Evolutionary conservation across 2,888 invertebrate species (phyloP).

Genomic region (Leistus spinibarbis): DNA sequence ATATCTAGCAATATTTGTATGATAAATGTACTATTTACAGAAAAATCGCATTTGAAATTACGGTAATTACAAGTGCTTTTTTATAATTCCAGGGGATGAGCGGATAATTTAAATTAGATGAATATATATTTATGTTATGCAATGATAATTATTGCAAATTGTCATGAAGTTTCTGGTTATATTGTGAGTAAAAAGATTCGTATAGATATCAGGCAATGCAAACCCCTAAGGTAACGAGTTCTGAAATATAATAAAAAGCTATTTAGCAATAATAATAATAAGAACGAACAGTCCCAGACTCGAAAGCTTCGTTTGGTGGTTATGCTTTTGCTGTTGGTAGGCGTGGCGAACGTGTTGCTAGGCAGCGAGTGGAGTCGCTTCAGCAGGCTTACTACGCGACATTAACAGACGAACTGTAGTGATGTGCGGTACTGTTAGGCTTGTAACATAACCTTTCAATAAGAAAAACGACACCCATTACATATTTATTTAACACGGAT

Average conservation of each 20-base stretch:
- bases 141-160: too few species aligned
- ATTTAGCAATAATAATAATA: background rate
- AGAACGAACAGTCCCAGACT: background rate
- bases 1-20: too few species aligned
- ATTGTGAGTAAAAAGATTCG: too few species aligned
- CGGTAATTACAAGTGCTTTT: too few species aligned
- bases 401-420: constrained; percentile 30
- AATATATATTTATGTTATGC: too few species aligned
- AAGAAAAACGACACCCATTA: background rate
- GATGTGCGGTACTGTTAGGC: constrained; percentile 23
- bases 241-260: background rate
- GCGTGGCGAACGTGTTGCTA: constrained; percentile 33
- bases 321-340: constrained; percentile 21
- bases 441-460: background rate
- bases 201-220: too few species aligned
- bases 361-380: constrained; percentile 23
- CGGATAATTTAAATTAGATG: too few species aligned
- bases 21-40: too few species aligned
- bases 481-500: background rate
- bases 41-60: too few species aligned
- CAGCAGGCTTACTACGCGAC: constrained; percentile 15
- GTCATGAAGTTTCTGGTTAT: too few species aligned
- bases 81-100: too few species aligned
- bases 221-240: background rate
- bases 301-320: background rate